phyloP scores from a whole-genome alignment of 2,797 vertebrate species.

The Betta splendens region DNA sequence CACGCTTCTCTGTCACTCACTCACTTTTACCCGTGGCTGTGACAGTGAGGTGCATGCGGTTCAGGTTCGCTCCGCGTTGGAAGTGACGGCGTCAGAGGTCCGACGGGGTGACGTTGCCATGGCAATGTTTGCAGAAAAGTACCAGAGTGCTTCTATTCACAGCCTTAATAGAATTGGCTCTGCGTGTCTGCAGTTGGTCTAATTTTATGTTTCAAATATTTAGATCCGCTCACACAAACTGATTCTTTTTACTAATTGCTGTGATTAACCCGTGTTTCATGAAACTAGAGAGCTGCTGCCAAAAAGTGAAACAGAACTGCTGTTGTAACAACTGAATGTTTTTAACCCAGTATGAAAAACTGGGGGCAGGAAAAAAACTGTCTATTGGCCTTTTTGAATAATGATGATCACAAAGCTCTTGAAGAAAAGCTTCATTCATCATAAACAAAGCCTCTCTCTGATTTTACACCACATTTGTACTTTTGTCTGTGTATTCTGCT shows the following conservation, averaged over 20 bases:
- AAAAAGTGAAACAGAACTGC: slow-evolving; percentile 19
- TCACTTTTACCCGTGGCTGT: too few relatives aligned
- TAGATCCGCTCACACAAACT: background rate
- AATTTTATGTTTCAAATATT: background rate
- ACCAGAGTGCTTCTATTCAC: too few relatives aligned
- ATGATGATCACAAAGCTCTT: slow-evolving; percentile 16
- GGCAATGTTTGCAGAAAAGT: too few relatives aligned
- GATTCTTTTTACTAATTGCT: slow-evolving; percentile 8
- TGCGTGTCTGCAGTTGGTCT: too few relatives aligned
- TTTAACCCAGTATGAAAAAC: slow-evolving; percentile 38
- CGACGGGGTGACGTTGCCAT: too few relatives aligned
- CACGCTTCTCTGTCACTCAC: too few relatives aligned
- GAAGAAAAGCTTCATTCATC: slow-evolving; percentile 34
- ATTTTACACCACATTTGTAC: slow-evolving; percentile 19
- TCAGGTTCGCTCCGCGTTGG: too few relatives aligned
- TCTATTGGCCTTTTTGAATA: slow-evolving; percentile 23
- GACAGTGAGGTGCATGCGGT: too few relatives aligned
- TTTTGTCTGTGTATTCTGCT: background rate
- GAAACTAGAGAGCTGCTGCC: background rate
- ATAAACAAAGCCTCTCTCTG: slow-evolving; percentile 31
- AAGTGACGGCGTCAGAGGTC: too few relatives aligned
- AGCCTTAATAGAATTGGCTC: too few relatives aligned
- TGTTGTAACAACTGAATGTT: slow-evolving; percentile 27
- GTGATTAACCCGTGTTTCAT: slow-evolving; percentile 6
- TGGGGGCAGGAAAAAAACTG: slow-evolving; percentile 33